Evolutionary conservation across 2,888 invertebrate species (phyloP), one percentile per base, ranked within the genome.

Genomic region (Oscheius sp.): DNA sequence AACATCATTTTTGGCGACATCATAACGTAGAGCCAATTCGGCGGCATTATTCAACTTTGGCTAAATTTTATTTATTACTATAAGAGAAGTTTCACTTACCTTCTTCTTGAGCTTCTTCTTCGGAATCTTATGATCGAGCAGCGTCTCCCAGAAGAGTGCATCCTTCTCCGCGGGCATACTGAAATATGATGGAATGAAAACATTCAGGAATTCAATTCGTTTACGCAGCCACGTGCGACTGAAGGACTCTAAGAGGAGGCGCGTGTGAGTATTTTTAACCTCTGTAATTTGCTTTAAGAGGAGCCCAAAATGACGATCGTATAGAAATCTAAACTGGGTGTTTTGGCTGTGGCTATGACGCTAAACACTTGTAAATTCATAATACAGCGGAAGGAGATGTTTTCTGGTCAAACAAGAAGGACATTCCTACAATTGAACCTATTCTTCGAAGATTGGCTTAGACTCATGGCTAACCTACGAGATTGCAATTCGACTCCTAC

Each of bases 81-180:
- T n/a, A 20, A 28, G 12, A 8, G 51, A 6, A 6, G 51, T 20
- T 9, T 6, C 4, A n/a, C 32, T 6, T 20, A 65, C 68, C 70
- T 71, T 76, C 71, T 78, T 80, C 67, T 80, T 80, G 24, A 75
- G 71, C 61, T 76, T 64, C 69, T 77, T 77, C 62, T 80, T 80
- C 20, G 74, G 73, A 44, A 76, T 59, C 28, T 80, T 76, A 63
- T 78, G 76, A 26, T 76, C 76, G 68, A 78, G 70, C 24, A 78
- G 65, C 2, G 78, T 75, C 47, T 76, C 74, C 79, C 79, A 79
- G 61, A 79, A 79, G 50, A 77, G 73, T 28, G 71, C 72, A 61
- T 79, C 79, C 56, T 79, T 79, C 22, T 75, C 74, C 5, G 67
- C 67, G 2, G 76, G 76, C 76, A 76, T 76, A 47, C 66, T 66